Evolutionary conservation across 2,888 invertebrate genomes (phyloP).

Genomic region (Odiellus spinosus): DNA sequence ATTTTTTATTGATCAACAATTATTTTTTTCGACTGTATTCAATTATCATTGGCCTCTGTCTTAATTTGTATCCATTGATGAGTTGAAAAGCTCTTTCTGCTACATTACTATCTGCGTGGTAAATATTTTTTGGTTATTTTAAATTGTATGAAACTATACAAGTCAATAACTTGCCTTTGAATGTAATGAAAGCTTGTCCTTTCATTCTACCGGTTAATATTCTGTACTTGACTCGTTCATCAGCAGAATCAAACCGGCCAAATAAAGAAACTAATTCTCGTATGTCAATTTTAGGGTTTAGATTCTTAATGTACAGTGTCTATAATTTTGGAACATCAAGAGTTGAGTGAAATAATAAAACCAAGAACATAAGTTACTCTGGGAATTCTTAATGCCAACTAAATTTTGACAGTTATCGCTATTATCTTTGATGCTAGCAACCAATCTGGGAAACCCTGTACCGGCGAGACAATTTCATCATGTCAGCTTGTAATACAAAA

Average conservation of each 20-base stretch:
- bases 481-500: too few relatives aligned
- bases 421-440: too few relatives aligned
- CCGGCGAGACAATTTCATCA: too few relatives aligned
- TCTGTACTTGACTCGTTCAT: conserved; percentile 6
- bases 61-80: conserved; percentile 10
- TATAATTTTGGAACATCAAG: conserved; percentile 2
- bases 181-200: conserved; percentile 14
- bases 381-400: too few relatives aligned
- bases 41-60: conserved; percentile 10
- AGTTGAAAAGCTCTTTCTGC: conserved; percentile 9
- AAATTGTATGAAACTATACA: too few relatives aligned
- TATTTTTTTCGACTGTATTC: conserved; percentile 8
- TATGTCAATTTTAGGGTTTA: conserved; percentile 8
- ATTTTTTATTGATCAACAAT: too few relatives aligned
- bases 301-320: conserved; percentile 12
- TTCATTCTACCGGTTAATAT: conserved; percentile 15
- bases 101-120: conserved; percentile 6
- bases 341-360: background rate
- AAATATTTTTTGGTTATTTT: background rate
- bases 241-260: conserved; percentile 8
- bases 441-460: too few relatives aligned
- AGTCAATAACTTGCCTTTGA: conserved; percentile 4
- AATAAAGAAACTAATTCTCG: conserved; percentile 11
- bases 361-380: background rate
- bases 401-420: too few relatives aligned